These are phyloP conservation scores for Sorex maritimensis DNA, from an alignment of 2,797 vertebrate species.

Conservation along the genomic window DNA sequence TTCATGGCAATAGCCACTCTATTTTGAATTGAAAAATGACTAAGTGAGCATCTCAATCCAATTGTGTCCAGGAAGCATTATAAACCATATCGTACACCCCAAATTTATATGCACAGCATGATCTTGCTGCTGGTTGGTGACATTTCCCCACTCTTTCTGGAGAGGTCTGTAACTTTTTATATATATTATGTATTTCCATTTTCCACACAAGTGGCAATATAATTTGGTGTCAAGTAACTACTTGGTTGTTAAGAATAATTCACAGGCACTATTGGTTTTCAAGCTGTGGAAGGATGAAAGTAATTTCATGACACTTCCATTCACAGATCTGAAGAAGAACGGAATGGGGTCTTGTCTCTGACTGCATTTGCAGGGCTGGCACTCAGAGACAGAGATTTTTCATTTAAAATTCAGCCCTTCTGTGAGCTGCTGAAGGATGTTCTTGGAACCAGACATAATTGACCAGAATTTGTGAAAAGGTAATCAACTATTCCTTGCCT, in stretches of 20 bases:
- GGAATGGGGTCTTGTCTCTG: neutral
- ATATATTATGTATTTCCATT: neutral
- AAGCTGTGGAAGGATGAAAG: neutral
- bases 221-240: constrained; percentile 1
- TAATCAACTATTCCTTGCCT: constrained; percentile 85
- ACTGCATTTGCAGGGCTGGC: neutral
- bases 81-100: accelerated
- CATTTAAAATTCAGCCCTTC: constrained; percentile 79
- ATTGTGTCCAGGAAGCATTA: neutral
- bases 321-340: neutral
- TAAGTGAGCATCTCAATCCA: neutral
- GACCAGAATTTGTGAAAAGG: constrained; percentile 85
- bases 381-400: constrained; percentile 34
- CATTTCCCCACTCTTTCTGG: neutral
- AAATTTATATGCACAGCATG: neutral
- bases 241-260: constrained; percentile 15
- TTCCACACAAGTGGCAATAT: neutral
- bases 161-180: neutral
- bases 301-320: neutral
- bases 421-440: constrained; percentile 74
- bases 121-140: neutral
- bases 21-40: constrained; percentile 40
- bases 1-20: constrained; percentile 52
- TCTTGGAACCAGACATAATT: constrained; percentile 86
- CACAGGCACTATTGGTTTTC: neutral